These are phyloP conservation scores for Reinhardtius hippoglossoides DNA, from an alignment of 2,113 vertebrate species.

Conservation along the genomic window DNA sequence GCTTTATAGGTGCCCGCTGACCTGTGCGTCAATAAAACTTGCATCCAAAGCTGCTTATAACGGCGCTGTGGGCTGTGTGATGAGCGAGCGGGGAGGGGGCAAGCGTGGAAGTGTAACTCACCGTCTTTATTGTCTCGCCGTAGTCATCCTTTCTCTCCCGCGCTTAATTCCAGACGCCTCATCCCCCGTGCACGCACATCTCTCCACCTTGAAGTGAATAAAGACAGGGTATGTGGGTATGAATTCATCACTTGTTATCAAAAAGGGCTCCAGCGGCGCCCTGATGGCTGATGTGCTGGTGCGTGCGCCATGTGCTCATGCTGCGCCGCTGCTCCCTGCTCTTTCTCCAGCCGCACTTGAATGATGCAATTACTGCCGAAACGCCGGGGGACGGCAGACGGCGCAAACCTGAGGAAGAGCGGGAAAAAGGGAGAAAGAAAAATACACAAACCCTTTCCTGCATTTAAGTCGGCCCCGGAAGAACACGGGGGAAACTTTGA, in stretches of 20 bases:
- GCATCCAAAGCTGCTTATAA: conserved; percentile 9
- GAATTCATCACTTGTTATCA: conserved; percentile 53
- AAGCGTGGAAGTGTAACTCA: conserved; percentile 45
- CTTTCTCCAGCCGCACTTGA: conserved; percentile 42
- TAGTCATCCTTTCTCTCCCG: conserved; percentile 59
- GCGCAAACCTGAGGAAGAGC: background rate
- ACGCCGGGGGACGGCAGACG: conserved; percentile 19
- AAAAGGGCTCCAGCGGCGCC: conserved; percentile 45
- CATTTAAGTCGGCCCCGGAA: conserved; percentile 31
- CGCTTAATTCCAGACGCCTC: conserved; percentile 57
- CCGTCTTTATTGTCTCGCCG: conserved; percentile 70
- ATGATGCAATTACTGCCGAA: conserved; percentile 43
- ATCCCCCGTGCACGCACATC: conserved; percentile 52
- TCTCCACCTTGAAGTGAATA: conserved; percentile 61
- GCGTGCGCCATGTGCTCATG: conserved; percentile 45
- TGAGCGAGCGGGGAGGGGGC: conserved; percentile 2
- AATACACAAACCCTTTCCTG: background rate
- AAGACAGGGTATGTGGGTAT: conserved; percentile 23
- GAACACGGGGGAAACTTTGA: conserved; percentile 22
- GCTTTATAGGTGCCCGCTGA: conserved; percentile 9
- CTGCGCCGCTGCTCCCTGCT: conserved; percentile 47
- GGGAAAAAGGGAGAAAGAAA: background rate
- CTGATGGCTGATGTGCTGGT: conserved; percentile 49
- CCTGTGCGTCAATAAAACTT: conserved; percentile 30
- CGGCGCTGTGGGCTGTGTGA: conserved; percentile 1